Evolutionary conservation across 2,888 invertebrate species (phyloP).

Genomic region (Nomada flava): DNA sequence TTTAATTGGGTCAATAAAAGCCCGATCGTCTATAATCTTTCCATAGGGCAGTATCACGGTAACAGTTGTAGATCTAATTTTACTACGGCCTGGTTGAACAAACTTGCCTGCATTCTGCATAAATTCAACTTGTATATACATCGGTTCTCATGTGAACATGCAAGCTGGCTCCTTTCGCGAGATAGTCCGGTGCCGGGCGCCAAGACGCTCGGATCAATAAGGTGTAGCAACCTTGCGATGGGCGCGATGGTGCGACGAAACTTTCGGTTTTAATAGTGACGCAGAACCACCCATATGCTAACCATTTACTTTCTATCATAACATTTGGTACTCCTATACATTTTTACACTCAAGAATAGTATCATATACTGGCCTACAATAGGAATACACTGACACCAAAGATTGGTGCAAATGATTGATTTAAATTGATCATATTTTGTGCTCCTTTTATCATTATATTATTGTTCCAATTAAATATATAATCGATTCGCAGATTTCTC

Average conservation of each 20-base stretch:
- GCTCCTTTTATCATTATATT: no score
- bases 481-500: no score
- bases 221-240: constrained; percentile 68
- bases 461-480: no score
- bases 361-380: not conserved
- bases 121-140: not conserved
- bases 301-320: constrained; percentile 6
- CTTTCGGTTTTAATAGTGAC: constrained; percentile 60
- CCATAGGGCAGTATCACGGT: not conserved
- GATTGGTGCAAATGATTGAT: not conserved
- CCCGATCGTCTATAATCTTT: not conserved
- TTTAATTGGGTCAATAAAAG: no score
- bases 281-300: constrained; percentile 2
- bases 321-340: not conserved
- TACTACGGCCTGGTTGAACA: not conserved
- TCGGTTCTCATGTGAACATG: not conserved
- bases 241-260: constrained; percentile 61
- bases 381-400: not conserved
- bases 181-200: constrained; percentile 47
- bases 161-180: constrained; percentile 54
- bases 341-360: no score
- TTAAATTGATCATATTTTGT: no score
- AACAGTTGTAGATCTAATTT: not conserved
- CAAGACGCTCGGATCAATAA: constrained; percentile 74
- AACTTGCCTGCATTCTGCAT: not conserved